phyloP scores from a whole-genome alignment of 2,888 invertebrate species.

The Hyposoter didymator region DNA sequence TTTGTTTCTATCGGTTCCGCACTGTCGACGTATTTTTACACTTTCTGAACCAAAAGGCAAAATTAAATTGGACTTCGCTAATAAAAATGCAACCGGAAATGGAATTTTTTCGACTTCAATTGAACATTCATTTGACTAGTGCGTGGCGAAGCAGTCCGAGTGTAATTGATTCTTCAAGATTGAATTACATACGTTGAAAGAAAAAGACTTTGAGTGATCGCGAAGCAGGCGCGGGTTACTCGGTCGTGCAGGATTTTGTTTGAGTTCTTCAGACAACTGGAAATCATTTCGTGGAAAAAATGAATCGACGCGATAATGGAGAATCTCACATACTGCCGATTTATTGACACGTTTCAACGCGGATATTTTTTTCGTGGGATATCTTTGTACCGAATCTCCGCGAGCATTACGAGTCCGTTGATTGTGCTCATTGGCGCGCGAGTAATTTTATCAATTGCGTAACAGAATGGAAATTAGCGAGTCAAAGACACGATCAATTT shows the following conservation, averaged over 20 bases:
- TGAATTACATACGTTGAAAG: no score
- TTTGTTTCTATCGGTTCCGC: neutral
- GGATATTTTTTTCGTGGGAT: neutral
- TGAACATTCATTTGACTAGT: no score
- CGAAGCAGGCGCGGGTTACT: no score
- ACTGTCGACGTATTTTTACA: neutral
- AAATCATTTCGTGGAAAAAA: neutral
- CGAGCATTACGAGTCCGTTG: constrained; percentile 6
- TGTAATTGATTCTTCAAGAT: no score
- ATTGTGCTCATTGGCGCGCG: constrained; percentile 56
- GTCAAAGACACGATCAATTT: constrained; percentile 72
- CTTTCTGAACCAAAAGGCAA: no score
- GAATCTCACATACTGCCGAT: no score
- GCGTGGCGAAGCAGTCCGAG: no score
- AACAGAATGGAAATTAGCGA: constrained; percentile 76
- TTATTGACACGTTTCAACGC: constrained; percentile 24
- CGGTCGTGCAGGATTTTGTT: neutral
- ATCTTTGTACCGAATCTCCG: neutral
- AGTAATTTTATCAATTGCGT: constrained; percentile 78
- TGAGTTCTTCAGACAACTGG: neutral
- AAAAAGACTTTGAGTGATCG: no score
- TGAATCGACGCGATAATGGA: no score
- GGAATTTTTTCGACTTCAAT: no score
- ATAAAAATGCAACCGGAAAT: no score
- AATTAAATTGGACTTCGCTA: no score